Evolutionary conservation across 2,888 invertebrate genomes (phyloP).

Genomic region (Miltochrista miniata): DNA sequence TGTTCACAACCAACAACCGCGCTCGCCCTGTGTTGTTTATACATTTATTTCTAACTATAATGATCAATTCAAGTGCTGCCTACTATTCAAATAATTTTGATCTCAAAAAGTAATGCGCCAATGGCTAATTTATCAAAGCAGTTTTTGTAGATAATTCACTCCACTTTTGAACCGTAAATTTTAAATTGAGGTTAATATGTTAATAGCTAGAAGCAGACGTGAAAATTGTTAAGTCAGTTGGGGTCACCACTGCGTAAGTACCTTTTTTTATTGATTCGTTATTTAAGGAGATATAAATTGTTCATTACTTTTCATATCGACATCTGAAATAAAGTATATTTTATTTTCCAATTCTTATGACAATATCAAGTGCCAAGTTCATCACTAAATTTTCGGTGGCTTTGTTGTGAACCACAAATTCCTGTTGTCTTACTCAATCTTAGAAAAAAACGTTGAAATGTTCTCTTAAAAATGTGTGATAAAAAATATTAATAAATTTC

Average conservation of each 20-base stretch:
- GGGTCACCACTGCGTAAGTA: constrained; percentile 62
- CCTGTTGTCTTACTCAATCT: no score
- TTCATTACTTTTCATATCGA: no score
- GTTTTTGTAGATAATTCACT: constrained; percentile 4
- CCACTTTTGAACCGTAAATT: constrained; percentile 19
- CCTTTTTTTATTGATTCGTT: not conserved
- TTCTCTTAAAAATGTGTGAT: no score
- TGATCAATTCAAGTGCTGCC: constrained; percentile 4
- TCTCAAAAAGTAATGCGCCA: not conserved
- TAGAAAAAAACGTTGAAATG: no score
- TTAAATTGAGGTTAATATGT: constrained; percentile 53
- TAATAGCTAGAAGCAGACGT: constrained; percentile 41
- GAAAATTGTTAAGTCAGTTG: constrained; percentile 47
- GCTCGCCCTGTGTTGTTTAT: constrained; percentile 34
- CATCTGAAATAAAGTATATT: no score
- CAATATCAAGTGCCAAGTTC: no score
- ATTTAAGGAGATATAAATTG: no score
- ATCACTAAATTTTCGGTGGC: no score
- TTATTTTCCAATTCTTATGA: no score
- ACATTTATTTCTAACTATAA: constrained; percentile 20
- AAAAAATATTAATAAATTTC: no score
- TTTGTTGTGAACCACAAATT: no score
- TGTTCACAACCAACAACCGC: constrained; percentile 42
- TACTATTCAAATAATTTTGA: not conserved
- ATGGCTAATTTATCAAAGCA: constrained; percentile 4